Evolutionary conservation across 2,797 vertebrate species (phyloP).

Genomic region (Halcyon smyrnensis): DNA sequence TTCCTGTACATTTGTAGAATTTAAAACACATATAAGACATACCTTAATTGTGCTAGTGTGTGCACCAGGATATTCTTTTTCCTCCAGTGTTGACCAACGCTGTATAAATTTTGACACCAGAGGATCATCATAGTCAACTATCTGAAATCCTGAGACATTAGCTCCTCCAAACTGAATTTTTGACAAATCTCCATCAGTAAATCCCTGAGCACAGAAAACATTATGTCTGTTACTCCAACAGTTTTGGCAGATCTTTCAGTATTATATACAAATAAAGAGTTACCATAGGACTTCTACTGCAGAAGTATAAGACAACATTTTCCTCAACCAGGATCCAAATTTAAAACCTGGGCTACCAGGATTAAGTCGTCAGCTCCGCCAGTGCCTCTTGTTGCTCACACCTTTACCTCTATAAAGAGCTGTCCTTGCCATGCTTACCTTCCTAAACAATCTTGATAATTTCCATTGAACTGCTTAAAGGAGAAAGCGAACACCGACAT

Average conservation of each 20-base stretch:
- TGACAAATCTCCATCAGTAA: slow-evolving; percentile 95
- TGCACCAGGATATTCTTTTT: slow-evolving; percentile 97
- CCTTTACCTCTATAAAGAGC: background rate
- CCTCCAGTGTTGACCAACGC: slow-evolving; percentile 95
- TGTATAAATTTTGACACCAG: slow-evolving; percentile 97
- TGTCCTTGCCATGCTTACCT: background rate
- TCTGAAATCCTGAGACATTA: slow-evolving; percentile 98
- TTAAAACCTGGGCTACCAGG: background rate
- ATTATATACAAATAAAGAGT: background rate
- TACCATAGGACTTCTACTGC: background rate
- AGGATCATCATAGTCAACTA: slow-evolving; percentile 97
- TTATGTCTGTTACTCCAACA: background rate
- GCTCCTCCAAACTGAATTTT: slow-evolving; percentile 99
- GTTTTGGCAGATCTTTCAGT: background rate
- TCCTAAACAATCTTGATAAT: background rate
- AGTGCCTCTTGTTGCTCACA: background rate
- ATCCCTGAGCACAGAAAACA: slow-evolving; percentile 86
- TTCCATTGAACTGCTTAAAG: background rate
- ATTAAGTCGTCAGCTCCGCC: background rate
- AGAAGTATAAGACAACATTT: background rate
- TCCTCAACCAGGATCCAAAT: background rate
- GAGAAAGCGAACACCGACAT: background rate
- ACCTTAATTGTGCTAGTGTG: slow-evolving; percentile 91
- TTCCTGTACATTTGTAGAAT: background rate
- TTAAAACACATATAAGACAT: slow-evolving; percentile 7